Evolutionary conservation across 2,888 invertebrate species (phyloP).

Genomic region (Exephanes ischioxanthus): DNA sequence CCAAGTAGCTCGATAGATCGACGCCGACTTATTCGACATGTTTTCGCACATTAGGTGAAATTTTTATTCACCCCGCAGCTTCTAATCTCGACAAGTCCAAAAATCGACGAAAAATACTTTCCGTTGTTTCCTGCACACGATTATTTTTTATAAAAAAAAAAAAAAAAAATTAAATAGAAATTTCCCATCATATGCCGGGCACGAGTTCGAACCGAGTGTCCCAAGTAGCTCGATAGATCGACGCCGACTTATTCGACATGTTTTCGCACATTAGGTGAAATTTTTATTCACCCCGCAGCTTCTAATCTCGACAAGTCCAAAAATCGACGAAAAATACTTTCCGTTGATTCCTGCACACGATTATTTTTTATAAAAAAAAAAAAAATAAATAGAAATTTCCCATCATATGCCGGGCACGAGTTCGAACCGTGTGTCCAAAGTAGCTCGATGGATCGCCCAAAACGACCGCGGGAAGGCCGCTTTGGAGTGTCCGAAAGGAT

Average conservation of each 20-base stretch:
- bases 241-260: neutral
- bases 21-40: neutral
- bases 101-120: neutral
- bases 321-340: neutral
- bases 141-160: neutral
- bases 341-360: neutral
- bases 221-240: no score
- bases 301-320: no score
- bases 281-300: neutral
- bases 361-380: neutral
- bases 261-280: neutral
- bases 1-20: no score
- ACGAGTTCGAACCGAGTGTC: no score
- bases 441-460: neutral
- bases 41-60: neutral
- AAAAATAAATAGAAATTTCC: neutral
- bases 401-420: neutral
- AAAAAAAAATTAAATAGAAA: no score
- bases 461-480: slow-evolving; percentile 6
- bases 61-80: neutral
- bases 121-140: neutral
- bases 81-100: no score
- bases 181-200: no score
- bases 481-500: slow-evolving; percentile 22
- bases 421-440: neutral